Evolutionary conservation across 2,797 vertebrate genomes (phyloP).

Genomic region (Serranus cabrilla): DNA sequence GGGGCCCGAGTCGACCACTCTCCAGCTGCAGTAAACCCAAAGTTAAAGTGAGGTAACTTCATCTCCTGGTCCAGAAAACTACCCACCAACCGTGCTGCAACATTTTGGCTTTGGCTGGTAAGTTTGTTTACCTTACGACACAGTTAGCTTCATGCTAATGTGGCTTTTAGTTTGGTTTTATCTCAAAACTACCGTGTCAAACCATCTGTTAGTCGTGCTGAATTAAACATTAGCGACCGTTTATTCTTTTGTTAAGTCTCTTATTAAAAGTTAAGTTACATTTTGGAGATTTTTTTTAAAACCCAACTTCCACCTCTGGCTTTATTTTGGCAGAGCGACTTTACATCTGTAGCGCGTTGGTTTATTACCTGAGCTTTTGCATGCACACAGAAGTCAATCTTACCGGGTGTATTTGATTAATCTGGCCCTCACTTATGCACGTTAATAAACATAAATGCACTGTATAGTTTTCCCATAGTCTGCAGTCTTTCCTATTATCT

Average conservation of each 20-base stretch:
- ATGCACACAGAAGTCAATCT: not conserved
- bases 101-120: constrained; percentile 42
- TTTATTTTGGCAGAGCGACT: not conserved
- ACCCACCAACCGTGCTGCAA: not conserved
- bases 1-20: constrained; percentile 14
- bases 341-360: not conserved
- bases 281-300: no score
- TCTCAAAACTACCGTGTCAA: not conserved
- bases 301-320: not conserved
- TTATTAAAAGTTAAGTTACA: not conserved
- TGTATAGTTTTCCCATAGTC: not conserved
- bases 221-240: not conserved
- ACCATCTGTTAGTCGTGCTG: not conserved
- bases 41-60: constrained; percentile 15
- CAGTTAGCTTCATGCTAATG: constrained; percentile 1
- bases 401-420: not conserved
- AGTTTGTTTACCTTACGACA: constrained; percentile 64
- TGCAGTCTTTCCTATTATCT: not conserved
- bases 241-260: not conserved
- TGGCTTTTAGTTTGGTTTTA: not conserved
- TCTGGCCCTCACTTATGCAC: no score
- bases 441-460: not conserved
- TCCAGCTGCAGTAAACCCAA: not conserved
- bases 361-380: not conserved
- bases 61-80: not conserved